Base-by-base conservation (phyloP, 2,888 invertebrate species). In the Uloborus plumipes region DNA sequence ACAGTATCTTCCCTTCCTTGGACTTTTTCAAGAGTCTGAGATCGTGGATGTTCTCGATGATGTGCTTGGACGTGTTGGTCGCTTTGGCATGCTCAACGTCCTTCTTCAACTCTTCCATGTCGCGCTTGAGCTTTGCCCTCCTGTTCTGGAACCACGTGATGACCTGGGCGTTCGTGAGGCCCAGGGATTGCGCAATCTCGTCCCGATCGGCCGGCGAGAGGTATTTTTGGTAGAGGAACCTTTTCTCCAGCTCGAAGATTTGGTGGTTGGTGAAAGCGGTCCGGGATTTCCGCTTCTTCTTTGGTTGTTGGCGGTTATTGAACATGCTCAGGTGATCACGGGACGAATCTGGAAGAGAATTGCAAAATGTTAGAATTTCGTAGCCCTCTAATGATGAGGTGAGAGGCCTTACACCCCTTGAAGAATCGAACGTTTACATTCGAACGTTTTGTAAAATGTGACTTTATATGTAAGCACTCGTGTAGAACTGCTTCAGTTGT, bases 191-290 rank as follows among this genome's bases (percentile, higher is more conserved):
- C 20, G 98, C 98, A 86, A 99, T 97, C 89, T 98, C 98, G 90
- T 99, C 98, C 85, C 98, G 92, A 90, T 99, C 98, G 0, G 98
- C 97, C 0, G 98, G 98, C 74, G 98, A 97, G 87, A 99, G 92
- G 91, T 99, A 99, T 90, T 98, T 98, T 90, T 99, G 98, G 91
- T 98, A 97, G 20, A 98, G 92, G 91, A 99, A 99, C 87, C 98
- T 92, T 89, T 98, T 98, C 90, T 99, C 98, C 88, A 99, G 90
- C 90, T 98, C 98, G 90, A 97, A 98, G 87, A 99, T 98, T 91
- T 99, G 98, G 90, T 98, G 97, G 90, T 98, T 99, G 83, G 98
- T 98, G 91, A 99, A 99, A 47, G 98, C 98, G 20, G 98, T 99
- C 88, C 98, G 92, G n/a, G 98, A 98, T 86, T 90, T 90, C 91